A percentile compares a stretch with the other conserved stretches of the same genome.
Evolutionary conservation across 2,888 invertebrate genomes (phyloP).

Genomic region (Mythimna lalbum): DNA sequence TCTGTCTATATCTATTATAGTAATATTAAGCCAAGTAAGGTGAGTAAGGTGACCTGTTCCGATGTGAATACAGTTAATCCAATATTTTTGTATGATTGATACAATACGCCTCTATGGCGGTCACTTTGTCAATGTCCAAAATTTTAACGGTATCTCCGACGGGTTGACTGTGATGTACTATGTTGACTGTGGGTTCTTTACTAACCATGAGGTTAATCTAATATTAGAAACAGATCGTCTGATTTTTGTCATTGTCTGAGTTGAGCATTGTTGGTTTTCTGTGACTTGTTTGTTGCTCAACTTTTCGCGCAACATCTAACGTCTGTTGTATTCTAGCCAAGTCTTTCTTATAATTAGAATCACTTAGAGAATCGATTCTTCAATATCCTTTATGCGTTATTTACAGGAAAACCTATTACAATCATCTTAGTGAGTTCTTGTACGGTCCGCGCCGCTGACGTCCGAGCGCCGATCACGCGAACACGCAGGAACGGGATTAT

Average conservation of each 20-base stretch:
- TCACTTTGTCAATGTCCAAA: conserved; percentile 52
- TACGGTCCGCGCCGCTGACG: conserved; percentile 37
- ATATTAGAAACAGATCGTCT: not conserved
- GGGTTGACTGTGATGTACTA: not conserved
- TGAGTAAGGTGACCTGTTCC: conserved; percentile 22
- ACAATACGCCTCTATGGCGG: conserved; percentile 27
- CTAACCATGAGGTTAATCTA: not conserved
- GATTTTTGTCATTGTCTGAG: not conserved
- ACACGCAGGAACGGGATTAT: conserved; percentile 4
- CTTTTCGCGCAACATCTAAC: not conserved
- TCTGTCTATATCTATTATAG: not conserved
- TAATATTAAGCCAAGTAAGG: conserved; percentile 6
- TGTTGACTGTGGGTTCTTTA: not conserved
- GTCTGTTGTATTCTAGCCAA: not conserved
- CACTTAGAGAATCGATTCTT: conserved; percentile 5
- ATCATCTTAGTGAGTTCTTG: conserved; percentile 38
- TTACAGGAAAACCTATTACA: conserved; percentile 46
- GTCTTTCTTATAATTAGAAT: conserved; percentile 1
- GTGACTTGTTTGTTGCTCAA: not conserved
- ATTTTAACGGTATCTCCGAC: conserved; percentile 31
- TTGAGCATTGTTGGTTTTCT: not conserved
- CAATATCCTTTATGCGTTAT: conserved; percentile 29
- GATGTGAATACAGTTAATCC: conserved; percentile 52
- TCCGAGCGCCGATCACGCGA: conserved; percentile 17
- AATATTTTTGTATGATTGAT: conserved; percentile 58